Evolutionary conservation across 1,140 invertebrate species (phyloP).

Genomic region (Sarcophaga bullata): DNA sequence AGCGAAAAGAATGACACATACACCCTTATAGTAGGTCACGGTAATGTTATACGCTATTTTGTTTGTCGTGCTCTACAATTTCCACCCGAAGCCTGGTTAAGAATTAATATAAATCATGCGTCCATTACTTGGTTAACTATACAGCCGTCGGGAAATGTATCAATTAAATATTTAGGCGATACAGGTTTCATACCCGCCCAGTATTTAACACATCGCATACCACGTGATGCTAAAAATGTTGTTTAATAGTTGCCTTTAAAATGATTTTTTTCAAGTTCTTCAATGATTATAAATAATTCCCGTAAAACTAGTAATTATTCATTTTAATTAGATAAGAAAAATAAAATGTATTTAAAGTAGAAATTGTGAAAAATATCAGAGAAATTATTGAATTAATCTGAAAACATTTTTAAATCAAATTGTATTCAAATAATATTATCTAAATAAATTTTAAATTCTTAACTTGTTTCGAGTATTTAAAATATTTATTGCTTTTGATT

Average conservation of each 20-base stretch:
- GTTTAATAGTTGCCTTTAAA: conserved; percentile 46
- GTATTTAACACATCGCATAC: conserved; percentile 58
- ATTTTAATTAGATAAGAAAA: neutral
- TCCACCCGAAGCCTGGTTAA: conserved; percentile 95
- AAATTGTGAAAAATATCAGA: neutral
- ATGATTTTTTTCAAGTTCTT: neutral
- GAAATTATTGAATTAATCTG: no score
- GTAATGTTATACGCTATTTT: conserved; percentile 98
- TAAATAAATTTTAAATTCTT: no score
- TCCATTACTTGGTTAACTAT: conserved; percentile 94
- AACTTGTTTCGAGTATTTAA: no score
- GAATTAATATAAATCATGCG: conserved; percentile 89
- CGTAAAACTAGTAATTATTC: conserved; percentile 3
- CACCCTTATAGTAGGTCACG: conserved; percentile 96
- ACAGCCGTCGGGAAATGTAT: conserved; percentile 85
- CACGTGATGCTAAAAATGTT: conserved; percentile 58
- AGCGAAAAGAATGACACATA: conserved; percentile 86
- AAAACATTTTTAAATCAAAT: no score
- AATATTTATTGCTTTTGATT: no score
- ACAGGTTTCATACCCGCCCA: conserved; percentile 82
- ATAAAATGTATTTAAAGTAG: neutral
- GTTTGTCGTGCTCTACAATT: conserved; percentile 98
- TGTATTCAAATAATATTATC: no score
- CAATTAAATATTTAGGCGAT: conserved; percentile 84
- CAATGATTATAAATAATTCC: neutral